These are phyloP conservation scores for Herpetotheres cachinnans DNA, from an alignment of 2,113 vertebrate species.

Conservation along the genomic window DNA sequence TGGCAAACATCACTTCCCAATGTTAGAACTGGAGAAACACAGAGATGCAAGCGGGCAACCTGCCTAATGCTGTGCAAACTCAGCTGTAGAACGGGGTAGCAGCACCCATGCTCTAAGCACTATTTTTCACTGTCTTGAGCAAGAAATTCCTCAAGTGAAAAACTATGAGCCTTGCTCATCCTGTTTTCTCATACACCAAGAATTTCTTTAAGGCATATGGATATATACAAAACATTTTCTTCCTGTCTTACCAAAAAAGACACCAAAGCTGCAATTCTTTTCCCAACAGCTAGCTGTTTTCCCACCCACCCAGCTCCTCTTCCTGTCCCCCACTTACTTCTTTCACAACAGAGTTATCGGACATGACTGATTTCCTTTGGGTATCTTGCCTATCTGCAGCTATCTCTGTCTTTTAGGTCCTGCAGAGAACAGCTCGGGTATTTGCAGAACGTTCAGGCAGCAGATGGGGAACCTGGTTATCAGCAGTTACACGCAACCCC, in stretches of 20 bases:
- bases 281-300: not conserved
- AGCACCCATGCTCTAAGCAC: not conserved
- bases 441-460: not conserved
- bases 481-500: not conserved
- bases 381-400: not conserved
- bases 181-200: not conserved
- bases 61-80: not conserved
- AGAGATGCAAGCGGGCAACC: not conserved
- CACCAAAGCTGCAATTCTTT: not conserved
- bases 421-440: not conserved
- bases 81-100: not conserved
- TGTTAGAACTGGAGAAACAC: not conserved
- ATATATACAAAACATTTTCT: not conserved
- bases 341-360: not conserved
- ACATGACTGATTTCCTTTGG: not conserved
- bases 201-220: not conserved
- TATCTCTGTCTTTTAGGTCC: not conserved
- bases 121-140: not conserved
- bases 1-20: not conserved
- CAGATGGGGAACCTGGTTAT: not conserved
- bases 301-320: not conserved
- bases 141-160: not conserved
- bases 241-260: not conserved
- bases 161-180: not conserved
- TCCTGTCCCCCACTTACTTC: not conserved